Percentiles rank a stretch among this genome's conserved stretches.
Conservation (phyloP, 2,113 vertebrate genomes). For the Eleginops maclovinus region DNA sequence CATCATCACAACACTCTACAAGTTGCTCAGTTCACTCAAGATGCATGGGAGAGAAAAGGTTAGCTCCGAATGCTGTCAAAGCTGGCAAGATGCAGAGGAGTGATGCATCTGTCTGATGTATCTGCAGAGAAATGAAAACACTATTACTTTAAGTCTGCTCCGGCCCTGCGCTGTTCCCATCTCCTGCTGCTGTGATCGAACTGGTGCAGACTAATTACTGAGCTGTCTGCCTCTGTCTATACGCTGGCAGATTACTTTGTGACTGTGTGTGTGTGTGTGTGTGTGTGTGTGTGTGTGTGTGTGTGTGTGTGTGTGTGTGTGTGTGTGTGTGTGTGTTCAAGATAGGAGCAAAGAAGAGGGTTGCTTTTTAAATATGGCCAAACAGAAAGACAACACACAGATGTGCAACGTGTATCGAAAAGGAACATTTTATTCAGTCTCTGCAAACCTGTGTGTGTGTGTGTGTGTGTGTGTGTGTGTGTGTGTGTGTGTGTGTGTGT, state of each 20-base stretch:
- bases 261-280: conserved; percentile 27
- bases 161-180: conserved; percentile 25
- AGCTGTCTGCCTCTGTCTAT: conserved; percentile 41
- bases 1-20: conserved; percentile 74
- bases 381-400: conserved; percentile 47
- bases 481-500: too few species aligned
- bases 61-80: conserved; percentile 80
- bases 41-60: conserved; percentile 73
- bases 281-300: conserved; percentile 16
- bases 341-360: conserved; percentile 8
- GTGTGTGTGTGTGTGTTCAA: conserved; percentile 15
- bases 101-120: conserved; percentile 85
- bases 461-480: too few species aligned
- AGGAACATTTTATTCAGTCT: conserved; percentile 59
- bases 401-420: conserved; percentile 47
- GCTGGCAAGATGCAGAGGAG: conserved; percentile 82
- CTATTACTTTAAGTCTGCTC: conserved; percentile 72
- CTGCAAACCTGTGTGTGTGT: too few species aligned
- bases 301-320: conserved; percentile 30
- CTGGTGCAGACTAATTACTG: conserved; percentile 49
- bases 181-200: conserved; percentile 44
- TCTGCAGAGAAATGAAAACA: conserved; percentile 86
- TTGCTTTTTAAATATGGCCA: conserved; percentile 1
- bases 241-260: conserved; percentile 41
- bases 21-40: conserved; percentile 76